These are phyloP conservation scores for Triplophysa rosa DNA, from an alignment of 2,113 vertebrate species.

Conservation along the genomic window DNA sequence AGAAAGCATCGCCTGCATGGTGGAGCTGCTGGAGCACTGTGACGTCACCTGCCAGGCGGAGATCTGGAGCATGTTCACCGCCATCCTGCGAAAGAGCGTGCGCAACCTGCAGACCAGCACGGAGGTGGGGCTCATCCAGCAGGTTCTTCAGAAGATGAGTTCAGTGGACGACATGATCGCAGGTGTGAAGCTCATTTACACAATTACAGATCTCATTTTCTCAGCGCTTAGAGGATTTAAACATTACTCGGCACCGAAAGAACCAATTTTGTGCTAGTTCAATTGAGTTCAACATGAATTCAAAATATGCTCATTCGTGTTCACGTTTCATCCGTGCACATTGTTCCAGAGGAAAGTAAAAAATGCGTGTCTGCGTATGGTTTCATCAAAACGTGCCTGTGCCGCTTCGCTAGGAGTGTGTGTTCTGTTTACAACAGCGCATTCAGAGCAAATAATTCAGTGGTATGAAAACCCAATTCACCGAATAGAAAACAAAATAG, in stretches of 20 bases:
- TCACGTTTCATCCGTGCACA: too few relatives aligned
- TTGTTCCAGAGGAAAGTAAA: too few relatives aligned
- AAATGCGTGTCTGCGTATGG: not conserved
- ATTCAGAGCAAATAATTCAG: not conserved
- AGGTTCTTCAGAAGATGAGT: slow-evolving; percentile 96
- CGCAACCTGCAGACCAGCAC: slow-evolving; percentile 99
- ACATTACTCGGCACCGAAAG: too few relatives aligned
- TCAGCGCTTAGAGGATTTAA: too few relatives aligned
- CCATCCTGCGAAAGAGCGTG: slow-evolving; percentile 96
- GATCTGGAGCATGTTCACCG: slow-evolving; percentile 99
- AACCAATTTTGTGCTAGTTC: too few relatives aligned
- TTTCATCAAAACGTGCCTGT: not conserved
- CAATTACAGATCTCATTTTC: too few relatives aligned
- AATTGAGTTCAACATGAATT: too few relatives aligned
- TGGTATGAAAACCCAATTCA: not conserved
- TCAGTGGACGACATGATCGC: slow-evolving; percentile 98
- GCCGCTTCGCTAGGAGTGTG: not conserved
- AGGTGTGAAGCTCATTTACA: slow-evolving; percentile 73
- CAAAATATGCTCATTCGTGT: too few relatives aligned
- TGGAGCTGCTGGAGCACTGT: slow-evolving; percentile 97
- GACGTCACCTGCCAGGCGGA: slow-evolving; percentile 98
- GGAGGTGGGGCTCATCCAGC: slow-evolving; percentile 97
- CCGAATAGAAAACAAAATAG: not conserved
- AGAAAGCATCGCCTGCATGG: slow-evolving; percentile 98
- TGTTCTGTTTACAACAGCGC: not conserved